Evolutionary conservation across 2,888 invertebrate genomes (phyloP).

Genomic region (Stenurella melanura): DNA sequence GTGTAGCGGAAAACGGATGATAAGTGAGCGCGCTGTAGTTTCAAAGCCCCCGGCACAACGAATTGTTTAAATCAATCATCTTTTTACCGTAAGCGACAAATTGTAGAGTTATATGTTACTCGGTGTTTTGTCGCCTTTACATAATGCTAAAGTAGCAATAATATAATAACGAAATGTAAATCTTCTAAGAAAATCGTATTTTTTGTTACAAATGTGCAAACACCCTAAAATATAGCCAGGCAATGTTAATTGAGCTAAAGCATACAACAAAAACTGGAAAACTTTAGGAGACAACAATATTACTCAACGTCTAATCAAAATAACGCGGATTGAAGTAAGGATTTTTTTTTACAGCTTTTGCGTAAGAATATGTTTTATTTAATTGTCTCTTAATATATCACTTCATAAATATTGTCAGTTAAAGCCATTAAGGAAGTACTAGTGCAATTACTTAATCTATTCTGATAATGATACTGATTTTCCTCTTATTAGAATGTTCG

Average conservation of each 20-base stretch:
- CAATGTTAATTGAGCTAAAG: not conserved
- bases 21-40: conserved; percentile 56
- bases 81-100: conserved; percentile 64
- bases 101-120: conserved; percentile 56
- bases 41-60: conserved; percentile 53
- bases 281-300: too few species aligned
- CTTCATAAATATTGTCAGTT: too few species aligned
- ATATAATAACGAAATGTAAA: conserved; percentile 33
- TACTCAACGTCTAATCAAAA: too few species aligned
- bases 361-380: too few species aligned
- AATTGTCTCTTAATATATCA: too few species aligned
- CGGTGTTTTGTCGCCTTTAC: conserved; percentile 10
- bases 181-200: not conserved
- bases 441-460: too few species aligned
- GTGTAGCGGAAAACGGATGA: conserved; percentile 44
- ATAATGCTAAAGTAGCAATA: conserved; percentile 5
- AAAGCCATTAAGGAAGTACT: too few species aligned
- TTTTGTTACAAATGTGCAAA: not conserved
- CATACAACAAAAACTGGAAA: not conserved
- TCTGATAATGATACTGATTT: too few species aligned
- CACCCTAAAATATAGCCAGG: not conserved
- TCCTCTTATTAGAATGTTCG: too few species aligned
- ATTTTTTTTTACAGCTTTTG: too few species aligned
- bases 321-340: too few species aligned
- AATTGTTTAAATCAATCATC: conserved; percentile 66